These are phyloP conservation scores for Podocnemis expansa DNA, from an alignment of 2,113 vertebrate species.

Conservation along the genomic window DNA sequence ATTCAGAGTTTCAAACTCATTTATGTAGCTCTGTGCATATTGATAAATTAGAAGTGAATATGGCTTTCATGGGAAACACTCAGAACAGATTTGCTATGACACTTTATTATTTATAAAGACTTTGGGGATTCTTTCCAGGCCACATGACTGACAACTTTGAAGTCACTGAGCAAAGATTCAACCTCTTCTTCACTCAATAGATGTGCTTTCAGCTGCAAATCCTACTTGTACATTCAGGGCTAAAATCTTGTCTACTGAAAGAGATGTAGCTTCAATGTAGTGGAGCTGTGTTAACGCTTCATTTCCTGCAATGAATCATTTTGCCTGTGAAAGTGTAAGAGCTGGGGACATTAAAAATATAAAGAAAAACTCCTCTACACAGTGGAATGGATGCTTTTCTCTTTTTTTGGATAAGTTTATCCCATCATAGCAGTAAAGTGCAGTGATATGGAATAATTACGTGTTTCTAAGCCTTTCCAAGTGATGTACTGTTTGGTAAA, in stretches of 20 bases:
- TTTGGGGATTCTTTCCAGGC: slow-evolving; percentile 5
- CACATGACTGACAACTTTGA: slow-evolving; percentile 62
- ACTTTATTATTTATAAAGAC: slow-evolving; percentile 47
- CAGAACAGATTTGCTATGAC: slow-evolving; percentile 23
- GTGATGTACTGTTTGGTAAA: slow-evolving; percentile 59
- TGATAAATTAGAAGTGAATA: background rate
- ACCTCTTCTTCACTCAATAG: slow-evolving; percentile 52
- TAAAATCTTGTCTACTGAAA: slow-evolving; percentile 37
- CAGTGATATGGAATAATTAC: slow-evolving; percentile 58
- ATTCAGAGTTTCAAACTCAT: slow-evolving; percentile 8
- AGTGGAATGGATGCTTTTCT: background rate
- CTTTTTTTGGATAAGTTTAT: background rate
- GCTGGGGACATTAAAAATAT: background rate
- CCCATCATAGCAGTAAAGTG: slow-evolving; percentile 47
- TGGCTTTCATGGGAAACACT: slow-evolving; percentile 15
- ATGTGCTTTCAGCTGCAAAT: slow-evolving; percentile 62
- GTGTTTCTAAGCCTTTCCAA: slow-evolving; percentile 42
- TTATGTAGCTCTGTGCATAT: slow-evolving; percentile 16
- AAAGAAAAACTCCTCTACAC: slow-evolving; percentile 9
- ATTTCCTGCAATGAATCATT: slow-evolving; percentile 64
- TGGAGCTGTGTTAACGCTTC: slow-evolving; percentile 35
- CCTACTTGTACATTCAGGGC: slow-evolving; percentile 48
- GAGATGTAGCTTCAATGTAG: slow-evolving; percentile 45
- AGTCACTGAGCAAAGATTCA: slow-evolving; percentile 57
- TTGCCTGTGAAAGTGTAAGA: slow-evolving; percentile 50